Evolutionary conservation across 1,140 invertebrate species (phyloP).

Genomic region (Zophobas morio): DNA sequence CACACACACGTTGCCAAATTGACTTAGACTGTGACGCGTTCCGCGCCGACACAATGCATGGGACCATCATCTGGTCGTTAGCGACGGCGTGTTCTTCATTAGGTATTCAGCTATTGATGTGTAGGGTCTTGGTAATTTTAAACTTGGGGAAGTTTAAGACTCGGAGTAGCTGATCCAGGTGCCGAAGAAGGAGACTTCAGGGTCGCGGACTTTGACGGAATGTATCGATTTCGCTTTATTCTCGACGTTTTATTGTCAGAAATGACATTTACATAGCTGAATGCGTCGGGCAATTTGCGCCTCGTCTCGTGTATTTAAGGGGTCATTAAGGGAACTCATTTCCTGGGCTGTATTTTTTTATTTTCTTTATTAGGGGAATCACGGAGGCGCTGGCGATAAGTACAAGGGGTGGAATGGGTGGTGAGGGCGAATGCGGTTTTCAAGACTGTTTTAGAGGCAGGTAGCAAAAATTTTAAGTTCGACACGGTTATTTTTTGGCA

Average conservation of each 20-base stretch:
- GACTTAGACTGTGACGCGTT: neutral
- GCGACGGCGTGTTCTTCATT: neutral
- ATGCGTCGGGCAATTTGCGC: neutral
- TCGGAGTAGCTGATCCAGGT: slow-evolving; percentile 8
- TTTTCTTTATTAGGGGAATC: neutral
- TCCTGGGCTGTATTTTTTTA: neutral
- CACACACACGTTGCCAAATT: neutral
- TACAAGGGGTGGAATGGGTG: too few relatives aligned
- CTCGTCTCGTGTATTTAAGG: neutral
- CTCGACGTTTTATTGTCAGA: slow-evolving; percentile 1
- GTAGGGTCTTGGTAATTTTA: neutral
- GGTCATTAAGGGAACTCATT: neutral
- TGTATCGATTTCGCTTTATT: neutral
- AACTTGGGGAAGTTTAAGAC: neutral
- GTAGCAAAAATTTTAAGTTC: too few relatives aligned
- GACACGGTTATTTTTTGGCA: too few relatives aligned
- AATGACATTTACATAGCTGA: slow-evolving; percentile 1
- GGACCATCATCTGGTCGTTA: neutral
- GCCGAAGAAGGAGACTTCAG: neutral
- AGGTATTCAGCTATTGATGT: slow-evolving; percentile 1
- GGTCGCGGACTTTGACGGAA: neutral
- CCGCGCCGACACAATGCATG: neutral
- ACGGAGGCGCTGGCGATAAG: neutral
- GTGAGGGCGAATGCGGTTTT: too few relatives aligned
- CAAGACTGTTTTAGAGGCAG: too few relatives aligned